A percentile compares a stretch with the other conserved stretches of the same genome.
Conservation (phyloP, 2,113 vertebrate genomes). For the Corvus cornix region DNA sequence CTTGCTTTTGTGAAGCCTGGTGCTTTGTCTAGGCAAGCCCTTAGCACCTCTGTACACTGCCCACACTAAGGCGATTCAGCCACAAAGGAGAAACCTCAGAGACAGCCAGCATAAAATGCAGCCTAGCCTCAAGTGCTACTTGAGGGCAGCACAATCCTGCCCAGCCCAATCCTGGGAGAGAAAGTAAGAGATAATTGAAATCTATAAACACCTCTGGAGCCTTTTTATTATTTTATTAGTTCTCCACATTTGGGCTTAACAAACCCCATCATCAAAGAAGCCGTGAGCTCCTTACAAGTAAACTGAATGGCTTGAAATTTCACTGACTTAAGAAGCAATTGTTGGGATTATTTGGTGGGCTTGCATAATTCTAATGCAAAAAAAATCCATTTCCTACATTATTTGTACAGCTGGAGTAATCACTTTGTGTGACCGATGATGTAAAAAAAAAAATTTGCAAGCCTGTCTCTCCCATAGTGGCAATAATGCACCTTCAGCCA, state of each 20-base stretch:
- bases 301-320: constrained; percentile 81
- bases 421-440: constrained; percentile 30
- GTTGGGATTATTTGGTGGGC: constrained; percentile 75
- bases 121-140: constrained; percentile 83
- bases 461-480: constrained; percentile 23
- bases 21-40: constrained; percentile 82
- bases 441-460: neutral
- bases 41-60: constrained; percentile 83
- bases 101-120: constrained; percentile 70
- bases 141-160: constrained; percentile 80
- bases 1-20: constrained; percentile 82
- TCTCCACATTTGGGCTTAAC: constrained; percentile 78
- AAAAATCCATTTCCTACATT: constrained; percentile 78
- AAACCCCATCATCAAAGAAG: constrained; percentile 85
- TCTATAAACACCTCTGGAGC: constrained; percentile 85
- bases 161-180: constrained; percentile 80
- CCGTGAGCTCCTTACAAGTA: constrained; percentile 79
- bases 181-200: constrained; percentile 85
- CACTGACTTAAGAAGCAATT: constrained; percentile 78
- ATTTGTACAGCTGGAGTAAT: constrained; percentile 82
- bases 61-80: constrained; percentile 82
- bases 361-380: constrained; percentile 76
- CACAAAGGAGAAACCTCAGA: constrained; percentile 78
- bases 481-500: constrained; percentile 6
- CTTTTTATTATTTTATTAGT: constrained; percentile 83